These are phyloP conservation scores for Chrysopilus asiliformis DNA, from an alignment of 2,888 invertebrate species.

Conservation along the genomic window DNA sequence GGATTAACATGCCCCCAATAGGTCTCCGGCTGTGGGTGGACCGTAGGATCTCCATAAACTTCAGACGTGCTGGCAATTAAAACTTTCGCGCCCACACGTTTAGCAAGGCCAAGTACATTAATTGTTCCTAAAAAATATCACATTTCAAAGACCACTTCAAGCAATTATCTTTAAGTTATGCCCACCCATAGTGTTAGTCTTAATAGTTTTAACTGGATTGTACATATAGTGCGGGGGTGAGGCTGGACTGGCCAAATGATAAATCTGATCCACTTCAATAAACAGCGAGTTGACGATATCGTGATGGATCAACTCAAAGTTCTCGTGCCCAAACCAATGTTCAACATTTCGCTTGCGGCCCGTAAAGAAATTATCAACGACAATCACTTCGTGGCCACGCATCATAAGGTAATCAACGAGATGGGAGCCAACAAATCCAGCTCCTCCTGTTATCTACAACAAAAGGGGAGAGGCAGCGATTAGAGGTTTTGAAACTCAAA, in stretches of 20 bases:
- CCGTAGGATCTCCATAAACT: slow-evolving; percentile 97
- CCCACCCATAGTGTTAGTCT: slow-evolving; percentile 84
- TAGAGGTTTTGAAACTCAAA: neutral
- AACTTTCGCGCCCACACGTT: slow-evolving; percentile 82
- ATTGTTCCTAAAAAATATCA: slow-evolving; percentile 47
- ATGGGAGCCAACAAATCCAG: slow-evolving; percentile 99
- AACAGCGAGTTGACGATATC: slow-evolving; percentile 96
- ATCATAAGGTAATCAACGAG: slow-evolving; percentile 91
- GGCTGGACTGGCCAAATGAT: slow-evolving; percentile 96
- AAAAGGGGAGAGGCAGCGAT: slow-evolving; percentile 6
- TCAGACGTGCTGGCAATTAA: slow-evolving; percentile 97
- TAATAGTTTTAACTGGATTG: slow-evolving; percentile 98
- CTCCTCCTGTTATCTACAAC: slow-evolving; percentile 79
- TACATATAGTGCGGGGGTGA: slow-evolving; percentile 99
- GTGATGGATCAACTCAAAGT: slow-evolving; percentile 97
- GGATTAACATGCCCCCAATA: slow-evolving; percentile 99
- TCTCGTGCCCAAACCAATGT: slow-evolving; percentile 98
- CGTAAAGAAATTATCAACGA: slow-evolving; percentile 96
- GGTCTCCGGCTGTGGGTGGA: slow-evolving; percentile 94
- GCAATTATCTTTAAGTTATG: no score
- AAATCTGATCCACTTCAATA: slow-evolving; percentile 96
- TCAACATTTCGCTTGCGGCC: slow-evolving; percentile 94
- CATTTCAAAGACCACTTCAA: no score
- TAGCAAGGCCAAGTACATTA: slow-evolving; percentile 82
- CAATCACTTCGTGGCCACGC: slow-evolving; percentile 91